Conservation (phyloP, 23 tunicate species). For the Diplosoma virens region DNA sequence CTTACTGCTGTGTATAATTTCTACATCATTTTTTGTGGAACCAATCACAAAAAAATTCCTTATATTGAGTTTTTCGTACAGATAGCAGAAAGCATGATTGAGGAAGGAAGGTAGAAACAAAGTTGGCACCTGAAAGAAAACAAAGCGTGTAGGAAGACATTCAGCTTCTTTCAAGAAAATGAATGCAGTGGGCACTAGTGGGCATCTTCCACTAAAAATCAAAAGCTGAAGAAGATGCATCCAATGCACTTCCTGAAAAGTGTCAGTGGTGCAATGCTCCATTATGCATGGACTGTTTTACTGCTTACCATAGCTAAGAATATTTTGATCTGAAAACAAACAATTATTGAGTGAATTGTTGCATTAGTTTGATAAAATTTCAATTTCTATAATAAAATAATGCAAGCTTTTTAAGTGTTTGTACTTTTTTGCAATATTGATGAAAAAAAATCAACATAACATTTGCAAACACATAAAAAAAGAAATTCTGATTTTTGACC, state of each 20-base stretch:
- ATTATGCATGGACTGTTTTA: conserved; percentile 6
- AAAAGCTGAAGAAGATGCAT: conserved; percentile 10
- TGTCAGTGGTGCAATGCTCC: not conserved
- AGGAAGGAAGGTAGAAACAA: not conserved
- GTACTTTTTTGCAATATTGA: not conserved
- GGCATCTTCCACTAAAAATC: not conserved
- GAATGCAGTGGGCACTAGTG: not conserved
- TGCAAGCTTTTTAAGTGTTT: not conserved
- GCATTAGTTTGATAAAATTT: not conserved
- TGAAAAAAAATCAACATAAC: not conserved
- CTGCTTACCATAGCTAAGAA: not conserved
- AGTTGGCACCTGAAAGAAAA: not conserved
- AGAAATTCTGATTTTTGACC: not conserved
- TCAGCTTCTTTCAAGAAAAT: conserved; percentile 15
- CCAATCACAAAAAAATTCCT: conserved; percentile 10
- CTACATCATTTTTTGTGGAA: conserved; percentile 2
- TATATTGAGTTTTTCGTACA: not conserved
- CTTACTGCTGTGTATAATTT: not conserved
- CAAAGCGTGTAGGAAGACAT: conserved; percentile 1
- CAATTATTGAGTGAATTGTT: not conserved
- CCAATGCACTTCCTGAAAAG: not conserved
- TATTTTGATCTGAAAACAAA: not conserved
- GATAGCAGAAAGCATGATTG: conserved; percentile 1
- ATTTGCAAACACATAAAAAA: not conserved
- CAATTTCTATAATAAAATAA: not conserved